Evolutionary conservation across 2,888 invertebrate genomes (phyloP), one percentile per base, ranked within the genome.

Genomic region (Ypsolopha scabrella): DNA sequence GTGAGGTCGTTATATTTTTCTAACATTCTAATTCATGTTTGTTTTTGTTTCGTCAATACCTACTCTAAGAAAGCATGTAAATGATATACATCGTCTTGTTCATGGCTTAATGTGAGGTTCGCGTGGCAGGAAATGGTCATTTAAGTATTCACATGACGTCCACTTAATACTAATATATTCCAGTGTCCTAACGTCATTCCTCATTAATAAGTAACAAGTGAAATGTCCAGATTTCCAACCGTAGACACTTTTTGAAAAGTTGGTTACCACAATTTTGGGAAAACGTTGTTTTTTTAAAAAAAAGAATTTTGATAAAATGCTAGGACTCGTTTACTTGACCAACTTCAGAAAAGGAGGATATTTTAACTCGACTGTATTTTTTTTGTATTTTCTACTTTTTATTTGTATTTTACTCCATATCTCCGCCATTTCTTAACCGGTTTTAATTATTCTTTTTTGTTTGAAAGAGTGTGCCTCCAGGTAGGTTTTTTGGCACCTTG

Each of bases 121-220:
- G 85, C 85, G 85, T 86, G 85, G 70, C 67, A 74, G 76, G 78
- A 82, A 81, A 76, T 70, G 75, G 73, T 70, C 80, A 76, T 83
- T 75, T 81, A 70, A 52, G 79, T 80, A 78, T 75, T 78, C 75
- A 74, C 67, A 63, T 67, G 65, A 62, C 68, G 72, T 24, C n/a
- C n/a, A n/a, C n/a, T n/a, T n/a, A n/a, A 24, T 24, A 24, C 24
- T 3, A 24, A 24, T 24, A 24, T 24, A 24, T 24, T 24, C 4
- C 2, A 24, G 24, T 24, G 24, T 24, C 24, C 24, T 24, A 24
- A 24, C 4, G 24, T 24, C 24, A 71, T 55, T 62, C 51, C 62
- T 72, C 74, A 80, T 79, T 80, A 80, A 73, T 73, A 68, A 72
- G 65, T 67, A 70, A 70, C 68, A 65, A 69, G 65, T 75, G 63